Conservation (phyloP, 2,113 vertebrate species). For the Myocastor coypus region DNA sequence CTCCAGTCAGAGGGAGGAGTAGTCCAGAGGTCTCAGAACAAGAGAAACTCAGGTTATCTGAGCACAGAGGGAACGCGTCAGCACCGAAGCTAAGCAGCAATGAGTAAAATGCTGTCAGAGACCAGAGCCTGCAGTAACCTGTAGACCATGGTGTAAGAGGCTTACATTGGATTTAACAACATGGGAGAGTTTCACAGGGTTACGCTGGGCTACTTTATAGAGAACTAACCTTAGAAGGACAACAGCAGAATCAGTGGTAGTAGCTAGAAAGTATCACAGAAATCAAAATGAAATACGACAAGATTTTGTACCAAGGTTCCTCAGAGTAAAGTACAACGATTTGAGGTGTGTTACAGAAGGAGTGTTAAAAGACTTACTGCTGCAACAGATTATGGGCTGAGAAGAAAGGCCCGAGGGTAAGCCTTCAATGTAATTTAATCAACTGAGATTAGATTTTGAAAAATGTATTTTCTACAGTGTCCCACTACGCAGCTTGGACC, state of each 20-base stretch:
- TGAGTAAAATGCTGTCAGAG: background rate
- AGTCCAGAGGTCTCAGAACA: background rate
- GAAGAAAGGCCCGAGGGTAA: background rate
- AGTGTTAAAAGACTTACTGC: background rate
- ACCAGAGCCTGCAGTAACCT: too few relatives aligned
- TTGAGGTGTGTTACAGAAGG: background rate
- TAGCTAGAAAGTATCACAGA: background rate
- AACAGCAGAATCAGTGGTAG: background rate
- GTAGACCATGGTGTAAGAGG: background rate
- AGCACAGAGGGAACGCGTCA: background rate
- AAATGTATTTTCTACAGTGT: too few relatives aligned
- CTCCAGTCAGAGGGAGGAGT: background rate
- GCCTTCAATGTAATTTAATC: background rate
- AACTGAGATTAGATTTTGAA: background rate
- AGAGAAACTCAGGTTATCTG: background rate
- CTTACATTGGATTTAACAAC: background rate
- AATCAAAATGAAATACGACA: background rate
- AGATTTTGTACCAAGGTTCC: background rate
- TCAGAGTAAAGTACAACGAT: background rate
- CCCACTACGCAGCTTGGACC: too few relatives aligned
- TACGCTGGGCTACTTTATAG: background rate
- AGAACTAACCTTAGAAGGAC: background rate
- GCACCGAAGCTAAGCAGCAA: background rate
- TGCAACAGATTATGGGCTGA: background rate
- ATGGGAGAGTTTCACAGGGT: background rate